These are phyloP conservation scores for Cephus runcator DNA, from an alignment of 2,888 invertebrate species.

Conservation along the genomic window DNA sequence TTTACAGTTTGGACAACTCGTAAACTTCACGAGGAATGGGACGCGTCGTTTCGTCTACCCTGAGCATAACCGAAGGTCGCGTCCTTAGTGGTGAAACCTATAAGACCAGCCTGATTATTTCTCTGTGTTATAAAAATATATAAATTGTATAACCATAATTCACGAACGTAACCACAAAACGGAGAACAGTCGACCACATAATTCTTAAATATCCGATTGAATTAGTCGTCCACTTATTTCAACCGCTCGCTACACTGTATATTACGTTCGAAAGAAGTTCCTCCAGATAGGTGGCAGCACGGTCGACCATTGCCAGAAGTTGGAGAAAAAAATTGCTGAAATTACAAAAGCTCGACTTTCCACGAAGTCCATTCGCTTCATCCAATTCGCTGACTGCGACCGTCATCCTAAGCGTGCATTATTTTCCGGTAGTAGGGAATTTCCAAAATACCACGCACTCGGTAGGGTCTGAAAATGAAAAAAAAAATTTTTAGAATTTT, in stretches of 20 bases:
- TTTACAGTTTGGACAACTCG: constrained; percentile 3
- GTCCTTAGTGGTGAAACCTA: not conserved
- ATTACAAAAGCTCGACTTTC: not conserved
- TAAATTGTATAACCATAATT: not conserved
- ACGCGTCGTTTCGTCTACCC: not conserved
- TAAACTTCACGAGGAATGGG: not conserved
- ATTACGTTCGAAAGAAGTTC: not conserved
- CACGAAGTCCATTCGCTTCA: not conserved
- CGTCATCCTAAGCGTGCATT: not conserved
- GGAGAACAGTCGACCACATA: not conserved
- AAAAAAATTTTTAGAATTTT: not conserved
- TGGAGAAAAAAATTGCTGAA: not conserved
- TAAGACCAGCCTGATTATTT: not conserved
- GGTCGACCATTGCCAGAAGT: not conserved
- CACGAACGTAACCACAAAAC: not conserved
- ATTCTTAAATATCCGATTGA: not conserved
- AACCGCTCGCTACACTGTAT: not conserved
- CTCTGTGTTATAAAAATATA: not conserved
- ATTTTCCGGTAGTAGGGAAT: not conserved
- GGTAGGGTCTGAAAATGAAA: not conserved
- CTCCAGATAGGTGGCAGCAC: not conserved
- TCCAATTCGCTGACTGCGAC: not conserved
- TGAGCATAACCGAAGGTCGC: not conserved
- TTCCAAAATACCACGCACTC: not conserved
- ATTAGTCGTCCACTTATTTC: not conserved